Evolutionary conservation across 1,140 invertebrate species (phyloP).

Genomic region (Grapholita molesta): DNA sequence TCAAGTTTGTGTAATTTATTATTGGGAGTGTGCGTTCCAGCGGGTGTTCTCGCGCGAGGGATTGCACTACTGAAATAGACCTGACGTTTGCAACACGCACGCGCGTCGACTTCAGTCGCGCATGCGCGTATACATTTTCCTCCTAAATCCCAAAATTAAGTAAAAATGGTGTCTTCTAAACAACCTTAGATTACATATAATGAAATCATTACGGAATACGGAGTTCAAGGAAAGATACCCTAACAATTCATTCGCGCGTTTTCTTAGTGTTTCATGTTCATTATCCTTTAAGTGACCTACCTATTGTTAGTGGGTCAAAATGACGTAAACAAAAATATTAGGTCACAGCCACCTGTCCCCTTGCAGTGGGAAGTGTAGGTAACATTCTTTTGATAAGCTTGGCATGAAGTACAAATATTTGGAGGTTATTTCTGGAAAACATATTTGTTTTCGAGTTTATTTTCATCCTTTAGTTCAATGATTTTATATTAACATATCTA

Average conservation of each 20-base stretch:
- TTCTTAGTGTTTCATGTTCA: neutral
- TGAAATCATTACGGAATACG: neutral
- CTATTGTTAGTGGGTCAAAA: constrained; percentile 3
- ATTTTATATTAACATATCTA: too few species aligned
- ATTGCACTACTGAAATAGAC: constrained; percentile 63
- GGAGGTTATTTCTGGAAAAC: neutral
- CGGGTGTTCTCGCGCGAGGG: constrained; percentile 10
- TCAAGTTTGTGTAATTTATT: neutral
- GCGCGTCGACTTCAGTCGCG: constrained; percentile 31
- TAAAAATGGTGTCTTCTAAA: neutral
- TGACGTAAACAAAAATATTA: constrained; percentile 13
- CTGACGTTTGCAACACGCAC: constrained; percentile 63
- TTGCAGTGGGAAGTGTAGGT: neutral
- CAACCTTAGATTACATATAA: neutral
- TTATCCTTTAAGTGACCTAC: neutral
- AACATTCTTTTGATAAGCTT: neutral
- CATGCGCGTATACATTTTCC: constrained; percentile 40
- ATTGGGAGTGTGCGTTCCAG: constrained; percentile 7
- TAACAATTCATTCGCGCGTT: neutral
- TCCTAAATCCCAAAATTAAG: neutral
- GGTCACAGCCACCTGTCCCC: constrained; percentile 4
- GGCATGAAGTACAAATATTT: neutral
- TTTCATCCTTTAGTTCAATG: neutral
- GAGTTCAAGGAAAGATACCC: neutral
- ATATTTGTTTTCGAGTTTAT: neutral